Base-by-base conservation (phyloP, 2,888 invertebrate species). In the Cantharis rustica region DNA sequence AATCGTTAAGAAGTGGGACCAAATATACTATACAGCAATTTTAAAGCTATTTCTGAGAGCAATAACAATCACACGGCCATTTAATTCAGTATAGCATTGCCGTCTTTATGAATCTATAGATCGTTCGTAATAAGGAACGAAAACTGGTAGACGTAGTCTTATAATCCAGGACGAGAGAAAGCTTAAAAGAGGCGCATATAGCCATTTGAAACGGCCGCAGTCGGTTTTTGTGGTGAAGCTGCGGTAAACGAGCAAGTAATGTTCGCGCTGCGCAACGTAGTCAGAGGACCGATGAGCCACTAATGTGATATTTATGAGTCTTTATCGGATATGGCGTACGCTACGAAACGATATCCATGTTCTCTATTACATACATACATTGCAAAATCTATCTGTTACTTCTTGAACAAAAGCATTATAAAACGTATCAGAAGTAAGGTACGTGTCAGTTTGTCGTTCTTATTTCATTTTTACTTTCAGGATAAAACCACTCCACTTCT, bases 201-300 rank as follows among this genome's bases (percentile, higher is more conserved):
- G 84, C 83, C 83, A 82, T 84, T 81, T 77, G 79, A 76, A 81
- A 80, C 82, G 82, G 82, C 84, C 83, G 82, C 81, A 82, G 77
- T 82, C 74, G 83, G 84, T 85, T 85, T 86, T 86, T 85, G 85
- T 81, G 85, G 84, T 81, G 81, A 83, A 82, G 84, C 84, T 86
- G 86, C 84, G 85, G 86, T 85, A 86, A 86, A 87, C 86, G 87
- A 87, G 86, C 84, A 85, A 86, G 85, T 86, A 86, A 86, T 86
- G 86, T 85, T 84, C 84, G 83, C 85, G 85, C 82, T 84, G 85
- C 85, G 84, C 86, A 84, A 83, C 84, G 83, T 84, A 83, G 81
- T 79, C 81, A 82, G 83, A 84, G 84, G 83, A 85, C 84, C 84
- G 81, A 78, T 82, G 83, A 85, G 84, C 85, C 85, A 84, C 86